Percentiles rank a stretch among this genome's conserved stretches.
These are phyloP conservation scores for Heteropelma amictum DNA, from an alignment of 2,888 invertebrate genomes.

Conservation along the genomic window DNA sequence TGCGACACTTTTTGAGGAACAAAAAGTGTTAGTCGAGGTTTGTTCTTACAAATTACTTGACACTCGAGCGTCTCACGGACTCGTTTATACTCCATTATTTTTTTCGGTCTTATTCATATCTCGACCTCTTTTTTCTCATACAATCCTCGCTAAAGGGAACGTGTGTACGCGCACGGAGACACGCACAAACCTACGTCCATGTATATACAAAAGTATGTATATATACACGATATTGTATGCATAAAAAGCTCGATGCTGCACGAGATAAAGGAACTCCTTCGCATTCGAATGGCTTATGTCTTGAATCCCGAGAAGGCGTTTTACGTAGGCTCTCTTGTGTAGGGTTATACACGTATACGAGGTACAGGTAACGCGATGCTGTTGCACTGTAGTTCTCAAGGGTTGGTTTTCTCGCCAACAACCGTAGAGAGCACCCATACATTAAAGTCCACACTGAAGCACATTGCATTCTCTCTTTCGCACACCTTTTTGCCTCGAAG, in stretches of 20 bases:
- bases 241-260: conserved; percentile 35
- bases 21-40: conserved; percentile 9
- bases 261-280: conserved; percentile 53
- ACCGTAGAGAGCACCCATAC: conserved; percentile 23
- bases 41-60: conserved; percentile 26
- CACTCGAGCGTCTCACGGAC: conserved; percentile 17
- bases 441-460: conserved; percentile 28
- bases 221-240: background rate
- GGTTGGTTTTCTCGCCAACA: conserved; percentile 41
- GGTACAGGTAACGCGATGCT: conserved; percentile 13
- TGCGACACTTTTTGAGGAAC: background rate
- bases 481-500: conserved; percentile 56
- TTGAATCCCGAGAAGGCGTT: conserved; percentile 51
- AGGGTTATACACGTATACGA: conserved; percentile 9
- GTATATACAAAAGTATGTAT: background rate
- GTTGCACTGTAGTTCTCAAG: conserved; percentile 36
- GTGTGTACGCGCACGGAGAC: background rate
- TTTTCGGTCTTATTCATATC: conserved; percentile 16
- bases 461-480: conserved; percentile 31
- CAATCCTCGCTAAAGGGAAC: conserved; percentile 31
- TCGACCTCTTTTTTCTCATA: conserved; percentile 28
- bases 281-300: conserved; percentile 49
- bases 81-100: conserved; percentile 8
- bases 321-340: conserved; percentile 13
- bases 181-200: background rate